These are phyloP conservation scores for Catonia carolina DNA, from an alignment of 2,888 invertebrate genomes.

Conservation along the genomic window DNA sequence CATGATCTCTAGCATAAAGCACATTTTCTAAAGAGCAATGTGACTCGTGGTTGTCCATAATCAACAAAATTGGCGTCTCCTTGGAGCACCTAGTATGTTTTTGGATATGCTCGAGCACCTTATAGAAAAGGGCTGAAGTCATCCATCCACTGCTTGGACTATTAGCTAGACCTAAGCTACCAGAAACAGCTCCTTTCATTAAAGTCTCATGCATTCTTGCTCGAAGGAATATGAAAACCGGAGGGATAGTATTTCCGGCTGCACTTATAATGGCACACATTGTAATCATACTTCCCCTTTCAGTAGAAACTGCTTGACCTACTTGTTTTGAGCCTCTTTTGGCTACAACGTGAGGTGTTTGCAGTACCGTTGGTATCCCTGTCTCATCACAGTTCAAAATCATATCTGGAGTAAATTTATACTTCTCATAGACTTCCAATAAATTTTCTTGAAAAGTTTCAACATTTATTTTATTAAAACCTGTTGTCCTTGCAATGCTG, in stretches of 20 bases:
- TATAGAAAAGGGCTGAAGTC: neutral
- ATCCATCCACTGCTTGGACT: neutral
- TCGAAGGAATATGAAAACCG: slow-evolving; percentile 8
- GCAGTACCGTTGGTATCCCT: neutral
- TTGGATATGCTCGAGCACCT: neutral
- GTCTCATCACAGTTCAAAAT: slow-evolving; percentile 2
- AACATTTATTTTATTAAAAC: neutral
- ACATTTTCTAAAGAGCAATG: slow-evolving; percentile 1
- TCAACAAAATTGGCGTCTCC: neutral
- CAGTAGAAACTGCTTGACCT: neutral
- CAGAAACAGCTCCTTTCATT: neutral
- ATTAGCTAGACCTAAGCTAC: neutral
- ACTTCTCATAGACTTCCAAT: neutral
- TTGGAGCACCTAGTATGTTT: neutral
- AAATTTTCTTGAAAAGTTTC: neutral
- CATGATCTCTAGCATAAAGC: neutral
- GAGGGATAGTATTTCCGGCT: neutral
- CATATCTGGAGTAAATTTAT: neutral
- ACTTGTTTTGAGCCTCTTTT: neutral
- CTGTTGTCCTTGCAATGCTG: neutral
- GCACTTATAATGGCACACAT: neutral
- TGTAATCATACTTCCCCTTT: neutral
- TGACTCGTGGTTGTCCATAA: neutral
- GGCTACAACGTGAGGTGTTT: neutral
- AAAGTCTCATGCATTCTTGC: neutral